Evolutionary conservation across 2,888 invertebrate species (phyloP).

Genomic region (Ommatoiulus sabulosus): DNA sequence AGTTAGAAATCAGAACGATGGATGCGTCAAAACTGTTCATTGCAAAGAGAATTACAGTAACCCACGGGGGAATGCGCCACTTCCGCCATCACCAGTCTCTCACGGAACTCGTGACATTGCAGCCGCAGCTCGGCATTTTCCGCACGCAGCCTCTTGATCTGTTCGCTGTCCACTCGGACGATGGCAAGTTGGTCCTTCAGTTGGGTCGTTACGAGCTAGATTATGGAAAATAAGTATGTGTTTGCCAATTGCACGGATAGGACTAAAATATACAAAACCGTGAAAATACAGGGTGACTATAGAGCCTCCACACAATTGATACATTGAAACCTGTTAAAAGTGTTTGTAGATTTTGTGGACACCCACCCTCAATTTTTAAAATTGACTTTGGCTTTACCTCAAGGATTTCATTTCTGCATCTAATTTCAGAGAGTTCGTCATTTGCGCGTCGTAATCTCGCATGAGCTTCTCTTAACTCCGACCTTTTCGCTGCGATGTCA

Average conservation of each 20-base stretch:
- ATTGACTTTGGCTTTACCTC: background rate
- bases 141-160: background rate
- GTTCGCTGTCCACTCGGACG: background rate
- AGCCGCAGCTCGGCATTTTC: slow-evolving; percentile 20
- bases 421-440: background rate
- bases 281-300: too few species aligned
- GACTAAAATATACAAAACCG: too few species aligned
- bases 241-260: too few species aligned
- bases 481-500: background rate
- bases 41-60: background rate
- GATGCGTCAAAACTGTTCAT: background rate
- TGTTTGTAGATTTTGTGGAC: too few species aligned
- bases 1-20: background rate
- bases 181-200: background rate
- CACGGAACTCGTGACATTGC: background rate
- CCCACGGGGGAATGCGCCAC: background rate
- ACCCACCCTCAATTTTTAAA: too few species aligned
- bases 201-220: background rate
- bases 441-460: background rate
- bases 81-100: background rate
- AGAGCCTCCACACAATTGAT: too few species aligned
- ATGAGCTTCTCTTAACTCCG: slow-evolving; percentile 12
- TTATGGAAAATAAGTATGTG: background rate
- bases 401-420: slow-evolving; percentile 3
- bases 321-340: too few species aligned